phyloP scores from a whole-genome alignment of 2,113 vertebrate genomes.

The Aramus guarauna region DNA sequence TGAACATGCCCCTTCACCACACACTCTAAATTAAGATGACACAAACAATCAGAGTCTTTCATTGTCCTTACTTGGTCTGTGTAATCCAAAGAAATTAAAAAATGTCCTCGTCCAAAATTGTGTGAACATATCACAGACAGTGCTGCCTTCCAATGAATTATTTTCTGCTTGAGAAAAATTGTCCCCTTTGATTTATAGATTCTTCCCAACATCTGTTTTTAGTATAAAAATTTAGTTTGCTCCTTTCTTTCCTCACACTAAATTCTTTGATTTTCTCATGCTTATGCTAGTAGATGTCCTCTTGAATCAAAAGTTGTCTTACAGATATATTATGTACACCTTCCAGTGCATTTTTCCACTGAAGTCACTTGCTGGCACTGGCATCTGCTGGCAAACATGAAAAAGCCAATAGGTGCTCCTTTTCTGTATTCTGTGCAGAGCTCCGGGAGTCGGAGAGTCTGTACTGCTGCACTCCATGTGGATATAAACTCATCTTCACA shows the following conservation, averaged over 20 bases:
- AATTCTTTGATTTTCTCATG: neutral
- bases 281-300: neutral
- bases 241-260: neutral
- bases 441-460: neutral
- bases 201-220: neutral
- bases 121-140: neutral
- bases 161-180: neutral
- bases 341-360: neutral
- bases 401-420: neutral
- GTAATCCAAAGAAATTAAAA: neutral
- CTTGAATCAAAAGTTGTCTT: neutral
- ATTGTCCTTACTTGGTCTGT: neutral
- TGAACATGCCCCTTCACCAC: neutral
- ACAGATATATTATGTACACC: neutral
- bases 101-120: neutral
- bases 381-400: neutral
- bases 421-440: neutral
- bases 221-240: neutral
- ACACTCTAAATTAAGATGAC: neutral
- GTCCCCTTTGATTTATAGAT: neutral
- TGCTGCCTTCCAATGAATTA: neutral
- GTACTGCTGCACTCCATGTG: fast-evolving
- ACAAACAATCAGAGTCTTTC: neutral
- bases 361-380: neutral
- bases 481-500: neutral